Base-by-base conservation (phyloP, 2,888 invertebrate genomes). In the Leptarthrus brevirostris region DNA sequence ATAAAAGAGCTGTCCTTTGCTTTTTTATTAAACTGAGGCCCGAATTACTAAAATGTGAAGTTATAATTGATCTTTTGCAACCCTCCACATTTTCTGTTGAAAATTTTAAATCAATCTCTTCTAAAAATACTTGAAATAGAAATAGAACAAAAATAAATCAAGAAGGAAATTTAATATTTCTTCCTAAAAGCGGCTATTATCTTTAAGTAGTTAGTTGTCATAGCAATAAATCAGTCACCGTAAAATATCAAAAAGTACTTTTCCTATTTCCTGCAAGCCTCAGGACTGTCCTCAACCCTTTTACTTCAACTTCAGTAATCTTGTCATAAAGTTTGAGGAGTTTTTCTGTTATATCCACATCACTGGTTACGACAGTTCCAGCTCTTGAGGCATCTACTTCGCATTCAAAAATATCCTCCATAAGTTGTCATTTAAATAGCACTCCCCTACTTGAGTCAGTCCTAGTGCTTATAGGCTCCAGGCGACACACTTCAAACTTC, bases 231-330 rank as follows among this genome's bases (percentile, higher is more conserved):
- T n/a, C n/a, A n/a, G n/a, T n/a, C n/a, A n/a, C n/a, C n/a, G n/a
- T n/a, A n/a, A n/a, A n/a, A n/a, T n/a, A n/a, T n/a, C n/a, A n/a
- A 30, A 56, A 30, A 56, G 16, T 30, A 56, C 56, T 24, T 56
- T 30, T 24, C 26, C 14, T 56, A 16, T 30, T 16, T 56, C 30
- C 56, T 30, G 30, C 26, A 56, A 56, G 16, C 56, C 26, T 56
- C 30, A 24, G 26, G 56, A 30, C 24, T 56, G 30, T 56, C 26
- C 56, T 56, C 30, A 56, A 56, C 30, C 56, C 56, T 24, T 56
- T 26, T 16, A 30, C 30, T 56, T 56, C 56, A 56, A 56, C 40
- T 12, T 12, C 40, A 40, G 40, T 12, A 40, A 40, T 40, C 40
- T 40, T 40, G 8, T 6, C 40, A 40, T 40, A 40, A 40, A 40